Conservation (phyloP, 2,113 vertebrate genomes). For the Garra rufa region DNA sequence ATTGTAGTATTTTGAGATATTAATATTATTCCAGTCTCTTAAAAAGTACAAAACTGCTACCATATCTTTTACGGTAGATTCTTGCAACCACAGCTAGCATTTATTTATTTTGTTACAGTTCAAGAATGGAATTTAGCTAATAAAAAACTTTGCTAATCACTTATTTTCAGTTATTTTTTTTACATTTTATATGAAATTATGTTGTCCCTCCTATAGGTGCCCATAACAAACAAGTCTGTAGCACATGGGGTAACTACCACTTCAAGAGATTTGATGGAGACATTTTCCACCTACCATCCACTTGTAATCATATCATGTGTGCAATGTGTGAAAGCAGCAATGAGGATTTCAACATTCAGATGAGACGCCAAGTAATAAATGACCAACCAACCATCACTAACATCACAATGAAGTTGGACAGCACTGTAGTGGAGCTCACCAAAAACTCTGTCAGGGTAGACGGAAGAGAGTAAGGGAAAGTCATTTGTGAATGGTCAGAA, state of each 20-base stretch:
- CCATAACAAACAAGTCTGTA: conserved; percentile 84
- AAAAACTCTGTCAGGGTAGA: conserved; percentile 67
- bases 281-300: conserved; percentile 82
- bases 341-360: conserved; percentile 87
- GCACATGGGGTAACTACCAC: conserved; percentile 90
- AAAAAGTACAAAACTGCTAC: too few species aligned
- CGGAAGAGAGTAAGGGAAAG: conserved; percentile 70
- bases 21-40: too few species aligned
- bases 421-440: conserved; percentile 76
- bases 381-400: conserved; percentile 64
- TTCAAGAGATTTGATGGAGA: conserved; percentile 90
- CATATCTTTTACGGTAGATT: too few species aligned
- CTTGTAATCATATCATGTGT: conserved; percentile 85
- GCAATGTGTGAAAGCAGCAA: conserved; percentile 78
- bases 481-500: neutral
- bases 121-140: neutral
- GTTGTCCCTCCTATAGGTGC: conserved; percentile 3
- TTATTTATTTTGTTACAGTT: too few species aligned
- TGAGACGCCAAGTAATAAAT: conserved; percentile 68
- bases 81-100: too few species aligned
- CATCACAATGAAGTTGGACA: conserved; percentile 81
- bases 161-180: neutral
- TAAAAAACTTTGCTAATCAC: neutral
- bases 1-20: too few species aligned
- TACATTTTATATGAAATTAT: neutral